Evolutionary conservation across 2,888 invertebrate genomes (phyloP).

Genomic region (Amphimallon solstitiale): DNA sequence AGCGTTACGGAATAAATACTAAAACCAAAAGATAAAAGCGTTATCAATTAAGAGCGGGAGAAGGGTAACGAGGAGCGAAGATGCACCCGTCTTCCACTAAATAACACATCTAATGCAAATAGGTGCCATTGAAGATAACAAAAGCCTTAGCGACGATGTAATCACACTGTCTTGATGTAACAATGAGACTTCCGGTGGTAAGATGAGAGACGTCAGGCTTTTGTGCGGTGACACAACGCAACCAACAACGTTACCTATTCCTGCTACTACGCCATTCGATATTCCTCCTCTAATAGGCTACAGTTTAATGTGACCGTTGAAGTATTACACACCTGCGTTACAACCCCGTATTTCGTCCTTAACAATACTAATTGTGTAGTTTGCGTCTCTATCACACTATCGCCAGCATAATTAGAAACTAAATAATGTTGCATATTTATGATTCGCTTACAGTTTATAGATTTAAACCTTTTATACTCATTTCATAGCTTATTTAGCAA

Average conservation of each 20-base stretch:
- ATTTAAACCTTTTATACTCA: too few relatives aligned
- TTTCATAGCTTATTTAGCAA: too few relatives aligned
- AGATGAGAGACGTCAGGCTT: slow-evolving; percentile 31
- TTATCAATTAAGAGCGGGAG: neutral
- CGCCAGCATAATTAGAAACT: too few relatives aligned
- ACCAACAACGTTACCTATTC: slow-evolving; percentile 4
- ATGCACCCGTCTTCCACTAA: slow-evolving; percentile 7
- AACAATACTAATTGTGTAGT: slow-evolving; percentile 4
- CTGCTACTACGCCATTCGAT: slow-evolving; percentile 24
- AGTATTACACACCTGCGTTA: slow-evolving; percentile 31
- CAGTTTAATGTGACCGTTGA: slow-evolving; percentile 28
- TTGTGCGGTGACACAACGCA: slow-evolving; percentile 21
- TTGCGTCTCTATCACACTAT: too few relatives aligned
- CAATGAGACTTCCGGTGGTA: slow-evolving; percentile 37
- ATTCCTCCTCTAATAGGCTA: slow-evolving; percentile 15
- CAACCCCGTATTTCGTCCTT: neutral
- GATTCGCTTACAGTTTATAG: too few relatives aligned
- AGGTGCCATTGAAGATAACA: slow-evolving; percentile 29
- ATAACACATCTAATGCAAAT: slow-evolving; percentile 33
- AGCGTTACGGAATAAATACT: slow-evolving; percentile 2
- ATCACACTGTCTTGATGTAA: slow-evolving; percentile 38
- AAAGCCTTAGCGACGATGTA: slow-evolving; percentile 31
- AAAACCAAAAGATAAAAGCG: neutral
- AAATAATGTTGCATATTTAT: too few relatives aligned
- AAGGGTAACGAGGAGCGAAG: slow-evolving; percentile 2